These are phyloP conservation scores for Pteropus rufus DNA, from an alignment of 2,797 vertebrate species.

Conservation along the genomic window DNA sequence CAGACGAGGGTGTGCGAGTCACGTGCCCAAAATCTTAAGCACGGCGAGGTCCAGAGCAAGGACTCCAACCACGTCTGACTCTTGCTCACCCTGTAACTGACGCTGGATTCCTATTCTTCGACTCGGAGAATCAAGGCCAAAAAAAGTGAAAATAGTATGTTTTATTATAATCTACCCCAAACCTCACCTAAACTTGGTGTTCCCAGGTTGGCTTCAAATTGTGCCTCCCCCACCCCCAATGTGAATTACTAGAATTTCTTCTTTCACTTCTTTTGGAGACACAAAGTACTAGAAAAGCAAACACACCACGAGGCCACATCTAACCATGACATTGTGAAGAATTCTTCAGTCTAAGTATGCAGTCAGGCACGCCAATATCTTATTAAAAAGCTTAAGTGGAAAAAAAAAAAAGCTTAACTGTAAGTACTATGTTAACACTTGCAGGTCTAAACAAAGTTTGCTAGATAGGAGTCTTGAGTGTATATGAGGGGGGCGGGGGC, in stretches of 20 bases:
- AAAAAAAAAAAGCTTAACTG: not conserved
- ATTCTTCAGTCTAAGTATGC: not conserved
- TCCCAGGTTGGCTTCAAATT: not conserved
- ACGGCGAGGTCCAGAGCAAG: not conserved
- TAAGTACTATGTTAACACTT: constrained; percentile 4
- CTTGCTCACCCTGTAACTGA: too few relatives aligned
- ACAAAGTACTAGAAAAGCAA: not conserved
- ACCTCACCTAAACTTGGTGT: not conserved
- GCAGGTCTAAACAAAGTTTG: constrained; percentile 70
- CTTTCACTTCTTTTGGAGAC: not conserved
- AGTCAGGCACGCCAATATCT: not conserved
- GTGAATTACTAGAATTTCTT: not conserved
- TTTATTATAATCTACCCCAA: not conserved
- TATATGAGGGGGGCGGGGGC: not conserved
- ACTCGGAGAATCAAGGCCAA: not conserved
- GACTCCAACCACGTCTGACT: not conserved
- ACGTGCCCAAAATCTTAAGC: not conserved
- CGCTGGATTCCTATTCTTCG: not conserved
- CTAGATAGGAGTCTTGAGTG: constrained; percentile 66
- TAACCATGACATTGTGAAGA: not conserved
- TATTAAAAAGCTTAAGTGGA: not conserved
- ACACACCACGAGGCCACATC: not conserved
- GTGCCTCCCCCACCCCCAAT: fast-evolving
- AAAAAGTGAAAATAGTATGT: not conserved
- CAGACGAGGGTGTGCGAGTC: not conserved